These are phyloP conservation scores for Schrankia costaestrigalis DNA, from an alignment of 2,888 invertebrate species.

Conservation along the genomic window DNA sequence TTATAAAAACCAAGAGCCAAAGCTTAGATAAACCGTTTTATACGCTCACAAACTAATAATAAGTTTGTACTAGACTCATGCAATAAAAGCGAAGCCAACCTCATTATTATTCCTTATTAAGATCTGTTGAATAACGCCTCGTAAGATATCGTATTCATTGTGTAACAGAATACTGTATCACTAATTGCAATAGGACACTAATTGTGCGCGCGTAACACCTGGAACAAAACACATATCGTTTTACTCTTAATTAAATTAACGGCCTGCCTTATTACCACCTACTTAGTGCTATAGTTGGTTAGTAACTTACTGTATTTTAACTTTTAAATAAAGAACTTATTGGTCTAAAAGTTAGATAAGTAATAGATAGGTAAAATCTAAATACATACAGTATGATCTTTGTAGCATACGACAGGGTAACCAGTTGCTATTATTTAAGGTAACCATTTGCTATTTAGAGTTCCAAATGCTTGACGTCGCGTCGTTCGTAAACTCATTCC, in stretches of 20 bases:
- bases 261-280: constrained; percentile 20
- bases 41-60: not conserved
- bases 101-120: constrained; percentile 11
- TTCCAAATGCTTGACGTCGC: too few species aligned
- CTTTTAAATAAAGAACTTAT: too few species aligned
- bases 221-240: constrained; percentile 29
- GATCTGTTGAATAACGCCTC: constrained; percentile 18
- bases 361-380: too few species aligned
- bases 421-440: too few species aligned
- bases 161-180: constrained; percentile 33
- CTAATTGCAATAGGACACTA: constrained; percentile 32
- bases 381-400: too few species aligned
- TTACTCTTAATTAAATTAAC: constrained; percentile 21
- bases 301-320: too few species aligned
- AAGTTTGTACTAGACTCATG: not conserved
- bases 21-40: too few species aligned
- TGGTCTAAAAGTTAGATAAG: too few species aligned
- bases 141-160: constrained; percentile 25
- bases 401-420: too few species aligned
- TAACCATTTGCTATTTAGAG: too few species aligned
- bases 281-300: constrained; percentile 14
- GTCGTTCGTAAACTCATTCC: too few species aligned
- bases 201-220: constrained; percentile 31
- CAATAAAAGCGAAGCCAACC: not conserved
- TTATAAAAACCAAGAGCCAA: too few species aligned